Evolutionary conservation across 2,888 invertebrate genomes (phyloP), one percentile per base, ranked within the genome.

Genomic region (Clunio marinus): DNA sequence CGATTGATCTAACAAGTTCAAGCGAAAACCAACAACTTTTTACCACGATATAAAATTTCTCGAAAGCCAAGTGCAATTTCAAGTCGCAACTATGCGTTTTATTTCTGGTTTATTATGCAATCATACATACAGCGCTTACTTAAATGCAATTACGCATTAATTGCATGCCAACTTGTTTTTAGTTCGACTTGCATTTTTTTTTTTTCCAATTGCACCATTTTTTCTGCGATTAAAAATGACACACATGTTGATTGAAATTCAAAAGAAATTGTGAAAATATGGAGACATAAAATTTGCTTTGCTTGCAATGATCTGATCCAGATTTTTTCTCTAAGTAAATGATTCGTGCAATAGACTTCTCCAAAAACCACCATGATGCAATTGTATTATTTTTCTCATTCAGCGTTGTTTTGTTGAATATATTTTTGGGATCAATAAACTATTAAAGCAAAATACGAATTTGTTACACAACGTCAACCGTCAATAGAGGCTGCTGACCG

Each of bases 71-170:
- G 57, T 57, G 57, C 25, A 57, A 15, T 15, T 27, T 27, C 27
- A 57, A 57, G 57, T 51, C 22, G 51, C 51, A 51, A 57, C 51
- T 20, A 20, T 57, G 57, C 57, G 57, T 57, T 57, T 27, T 51
- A 17, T 51, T 51, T 51, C 51, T 51, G 51, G 51, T 51, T 51
- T 13, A 3, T 24, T 57, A 27, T 25, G 57, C 25, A 57, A 57
- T 32, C 10, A 32, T 32, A 32, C 57, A 25, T 15, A n/a, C 27
- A 1, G 27, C 27, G 57, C 10, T 32, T 7, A 32, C 32, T 32
- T 32, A 10, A 5, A 27, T 57, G 57, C 57, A 57, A 27, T 57
- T 57, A 27, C 57, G 27, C 57, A 57, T 27, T 57, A 24, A 57
- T 27, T 57, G 57, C 32, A n/a, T n/a, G n/a, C 20, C 5, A 17